Evolutionary conservation across 2,797 vertebrate species (phyloP).

Genomic region (Orestias chungarensis): DNA sequence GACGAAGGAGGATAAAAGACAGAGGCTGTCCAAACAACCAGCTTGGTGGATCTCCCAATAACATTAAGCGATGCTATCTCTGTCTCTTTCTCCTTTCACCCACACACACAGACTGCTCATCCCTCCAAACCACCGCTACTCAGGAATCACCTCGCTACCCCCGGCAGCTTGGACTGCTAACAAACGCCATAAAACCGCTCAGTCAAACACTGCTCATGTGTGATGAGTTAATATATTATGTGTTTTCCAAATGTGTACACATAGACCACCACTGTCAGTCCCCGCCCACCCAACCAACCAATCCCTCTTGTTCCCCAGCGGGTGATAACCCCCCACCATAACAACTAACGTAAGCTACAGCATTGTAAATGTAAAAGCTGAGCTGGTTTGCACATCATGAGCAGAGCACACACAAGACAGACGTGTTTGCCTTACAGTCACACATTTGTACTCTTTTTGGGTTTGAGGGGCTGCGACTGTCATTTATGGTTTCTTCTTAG

Average conservation of each 20-base stretch:
- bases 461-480: conserved; percentile 39
- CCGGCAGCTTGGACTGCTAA: conserved; percentile 50
- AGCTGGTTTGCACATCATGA: conserved; percentile 62
- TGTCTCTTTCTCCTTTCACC: conserved; percentile 12
- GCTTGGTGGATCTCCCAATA: conserved; percentile 64
- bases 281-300: not conserved
- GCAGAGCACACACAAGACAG: conserved; percentile 38
- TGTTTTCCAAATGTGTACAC: conserved; percentile 41
- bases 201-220: conserved; percentile 46
- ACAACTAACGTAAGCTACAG: conserved; percentile 70
- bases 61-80: conserved; percentile 52
- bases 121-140: conserved; percentile 62
- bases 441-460: conserved; percentile 12
- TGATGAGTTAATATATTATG: conserved; percentile 48
- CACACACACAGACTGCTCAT: conserved; percentile 31
- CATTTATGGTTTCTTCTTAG: conserved; percentile 46
- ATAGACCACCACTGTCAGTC: conserved; percentile 50
- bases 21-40: conserved; percentile 61
- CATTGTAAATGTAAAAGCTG: conserved; percentile 66
- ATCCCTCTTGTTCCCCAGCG: conserved; percentile 4
- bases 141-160: conserved; percentile 52
- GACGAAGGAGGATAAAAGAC: conserved; percentile 64
- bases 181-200: conserved; percentile 73
- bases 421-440: conserved; percentile 45
- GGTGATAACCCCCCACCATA: conserved; percentile 61